Percentiles rank a stretch among this genome's conserved stretches.
Evolutionary conservation across 2,888 invertebrate genomes (phyloP).

Genomic region (Blastobasis adustella): DNA sequence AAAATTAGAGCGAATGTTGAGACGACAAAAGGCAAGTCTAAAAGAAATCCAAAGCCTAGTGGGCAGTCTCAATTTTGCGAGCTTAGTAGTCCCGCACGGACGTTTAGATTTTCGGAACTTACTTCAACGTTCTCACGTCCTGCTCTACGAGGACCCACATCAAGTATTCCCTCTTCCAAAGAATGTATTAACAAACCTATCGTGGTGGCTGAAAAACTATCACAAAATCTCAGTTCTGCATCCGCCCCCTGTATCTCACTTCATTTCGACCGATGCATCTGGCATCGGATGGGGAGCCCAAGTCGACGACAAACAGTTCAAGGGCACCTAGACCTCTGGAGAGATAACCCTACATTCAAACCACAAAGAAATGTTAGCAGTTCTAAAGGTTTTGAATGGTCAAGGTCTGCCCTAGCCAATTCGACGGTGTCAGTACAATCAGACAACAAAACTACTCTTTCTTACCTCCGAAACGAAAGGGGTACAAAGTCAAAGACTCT

Average conservation of each 20-base stretch:
- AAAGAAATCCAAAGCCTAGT: too few species aligned
- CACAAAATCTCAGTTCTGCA: too few species aligned
- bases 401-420: neutral
- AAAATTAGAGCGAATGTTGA: too few species aligned
- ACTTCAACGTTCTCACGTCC: too few species aligned
- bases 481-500: neutral
- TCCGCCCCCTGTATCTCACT: constrained; percentile 1
- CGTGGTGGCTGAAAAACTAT: too few species aligned
- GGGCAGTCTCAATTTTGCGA: too few species aligned
- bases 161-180: too few species aligned
- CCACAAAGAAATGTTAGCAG: constrained; percentile 5
- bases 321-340: neutral
- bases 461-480: neutral
- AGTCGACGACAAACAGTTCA: constrained; percentile 1
- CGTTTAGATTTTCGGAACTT: too few species aligned
- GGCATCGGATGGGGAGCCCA: constrained; percentile 5
- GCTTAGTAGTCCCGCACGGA: too few species aligned
- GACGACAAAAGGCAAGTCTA: too few species aligned
- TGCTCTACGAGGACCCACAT: too few species aligned
- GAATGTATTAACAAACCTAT: too few species aligned
- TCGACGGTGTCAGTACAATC: neutral
- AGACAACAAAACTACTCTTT: neutral
- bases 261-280: constrained; percentile 4
- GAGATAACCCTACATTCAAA: neutral
- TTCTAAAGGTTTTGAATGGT: neutral